Conservation (phyloP, 2,113 vertebrate species). For the Macrotis lagotis region DNA sequence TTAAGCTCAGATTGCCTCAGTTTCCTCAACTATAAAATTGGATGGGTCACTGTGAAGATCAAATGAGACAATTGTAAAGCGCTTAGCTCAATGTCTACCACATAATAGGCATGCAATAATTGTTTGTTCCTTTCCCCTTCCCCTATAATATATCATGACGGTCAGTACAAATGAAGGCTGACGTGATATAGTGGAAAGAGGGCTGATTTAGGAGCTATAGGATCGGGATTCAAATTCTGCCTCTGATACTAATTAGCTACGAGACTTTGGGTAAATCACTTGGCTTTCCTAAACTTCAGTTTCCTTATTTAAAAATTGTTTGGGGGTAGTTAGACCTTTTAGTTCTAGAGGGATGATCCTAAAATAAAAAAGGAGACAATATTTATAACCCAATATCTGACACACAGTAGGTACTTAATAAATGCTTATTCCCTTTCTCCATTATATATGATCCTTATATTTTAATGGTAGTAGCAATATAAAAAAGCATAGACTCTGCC, state of each 20-base stretch:
- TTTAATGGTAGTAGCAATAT: conserved; percentile 11
- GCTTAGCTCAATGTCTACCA: background rate
- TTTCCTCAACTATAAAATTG: background rate
- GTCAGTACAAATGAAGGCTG: background rate
- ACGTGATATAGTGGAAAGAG: background rate
- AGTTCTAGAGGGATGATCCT: background rate
- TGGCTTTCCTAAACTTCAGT: background rate
- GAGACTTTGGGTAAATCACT: background rate
- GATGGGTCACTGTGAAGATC: background rate
- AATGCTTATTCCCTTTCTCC: background rate
- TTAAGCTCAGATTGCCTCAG: background rate
- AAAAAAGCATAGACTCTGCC: background rate
- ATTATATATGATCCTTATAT: background rate
- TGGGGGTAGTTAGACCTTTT: background rate
- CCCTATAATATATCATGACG: background rate
- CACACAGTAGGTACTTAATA: conserved; percentile 25
- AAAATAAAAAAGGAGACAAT: background rate
- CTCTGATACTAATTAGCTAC: background rate
- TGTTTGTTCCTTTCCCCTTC: background rate
- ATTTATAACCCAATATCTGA: background rate
- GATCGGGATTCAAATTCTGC: background rate
- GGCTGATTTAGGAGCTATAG: background rate
- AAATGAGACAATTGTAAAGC: background rate
- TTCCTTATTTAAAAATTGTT: background rate
- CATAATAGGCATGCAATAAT: background rate